These are phyloP conservation scores for Dallia pectoralis DNA, from an alignment of 2,797 vertebrate genomes.

Conservation along the genomic window DNA sequence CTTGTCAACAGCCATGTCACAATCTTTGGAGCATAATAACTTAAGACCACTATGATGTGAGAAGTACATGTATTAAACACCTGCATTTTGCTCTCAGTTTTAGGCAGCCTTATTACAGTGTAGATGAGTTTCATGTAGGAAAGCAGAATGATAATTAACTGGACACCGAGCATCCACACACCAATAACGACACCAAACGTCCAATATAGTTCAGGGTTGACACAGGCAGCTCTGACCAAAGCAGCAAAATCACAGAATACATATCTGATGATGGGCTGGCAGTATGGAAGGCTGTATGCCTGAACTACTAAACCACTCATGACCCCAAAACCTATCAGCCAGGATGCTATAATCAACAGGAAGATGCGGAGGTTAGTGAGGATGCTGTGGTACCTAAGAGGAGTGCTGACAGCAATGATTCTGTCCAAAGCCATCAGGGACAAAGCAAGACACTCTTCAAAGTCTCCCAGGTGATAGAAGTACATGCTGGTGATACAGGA, in stretches of 20 bases:
- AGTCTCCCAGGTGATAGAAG: slow-evolving; percentile 34
- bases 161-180: slow-evolving; percentile 5
- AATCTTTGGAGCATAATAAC: slow-evolving; percentile 28
- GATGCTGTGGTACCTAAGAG: slow-evolving; percentile 43
- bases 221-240: slow-evolving; percentile 39
- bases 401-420: slow-evolving; percentile 33
- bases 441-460: slow-evolving; percentile 21
- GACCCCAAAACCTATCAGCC: slow-evolving; percentile 12
- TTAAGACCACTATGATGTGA: slow-evolving; percentile 33
- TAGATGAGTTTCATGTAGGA: slow-evolving; percentile 32
- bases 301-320: not conserved
- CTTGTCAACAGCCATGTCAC: slow-evolving; percentile 29
- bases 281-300: slow-evolving; percentile 33
- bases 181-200: not conserved
- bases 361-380: slow-evolving; percentile 31
- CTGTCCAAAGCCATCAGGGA: slow-evolving; percentile 47
- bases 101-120: slow-evolving; percentile 31
- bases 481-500: slow-evolving; percentile 34
- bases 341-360: slow-evolving; percentile 18
- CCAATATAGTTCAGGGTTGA: slow-evolving; percentile 41
- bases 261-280: slow-evolving; percentile 39
- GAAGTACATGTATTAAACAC: slow-evolving; percentile 32
- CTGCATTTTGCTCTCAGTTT: slow-evolving; percentile 16
- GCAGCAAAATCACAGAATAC: slow-evolving; percentile 38
- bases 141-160: slow-evolving; percentile 27